A percentile compares a stretch with the other conserved stretches of the same genome.
These are phyloP conservation scores for Zaprionus kolodkinae DNA, from an alignment of 1,140 invertebrate genomes.

Conservation along the genomic window DNA sequence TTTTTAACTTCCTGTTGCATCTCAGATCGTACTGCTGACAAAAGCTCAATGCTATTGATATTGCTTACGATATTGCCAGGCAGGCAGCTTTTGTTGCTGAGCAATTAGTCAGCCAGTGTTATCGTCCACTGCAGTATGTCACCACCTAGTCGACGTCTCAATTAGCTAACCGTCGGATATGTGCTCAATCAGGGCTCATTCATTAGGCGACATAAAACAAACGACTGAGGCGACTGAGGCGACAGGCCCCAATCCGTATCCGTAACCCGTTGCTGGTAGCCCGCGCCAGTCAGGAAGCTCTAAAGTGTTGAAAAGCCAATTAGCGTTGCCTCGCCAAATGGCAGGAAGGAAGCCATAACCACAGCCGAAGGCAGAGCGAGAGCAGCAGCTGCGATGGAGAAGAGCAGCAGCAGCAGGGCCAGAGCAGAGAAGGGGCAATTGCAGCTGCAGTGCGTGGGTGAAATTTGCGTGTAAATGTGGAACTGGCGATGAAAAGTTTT, in stretches of 20 bases:
- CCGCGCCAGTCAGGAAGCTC: conserved; percentile 52
- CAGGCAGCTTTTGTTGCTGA: background rate
- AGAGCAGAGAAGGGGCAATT: conserved; percentile 7
- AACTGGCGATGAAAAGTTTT: conserved; percentile 54
- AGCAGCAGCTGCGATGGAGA: conserved; percentile 1
- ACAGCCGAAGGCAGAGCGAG: conserved; percentile 32
- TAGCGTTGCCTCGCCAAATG: conserved; percentile 62
- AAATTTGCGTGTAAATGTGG: conserved; percentile 64
- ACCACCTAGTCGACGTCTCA: conserved; percentile 77
- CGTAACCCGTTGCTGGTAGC: too few species aligned
- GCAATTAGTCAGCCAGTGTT: conserved; percentile 47
- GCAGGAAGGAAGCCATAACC: conserved; percentile 77
- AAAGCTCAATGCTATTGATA: background rate
- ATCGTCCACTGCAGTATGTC: conserved; percentile 46
- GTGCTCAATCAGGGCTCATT: conserved; percentile 69
- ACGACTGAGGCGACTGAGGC: conserved; percentile 12
- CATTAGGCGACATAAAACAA: conserved; percentile 60
- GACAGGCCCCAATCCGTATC: conserved; percentile 1
- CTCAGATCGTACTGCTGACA: background rate
- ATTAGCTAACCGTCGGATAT: conserved; percentile 80
- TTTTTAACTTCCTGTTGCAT: background rate
- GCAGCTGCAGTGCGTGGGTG: conserved; percentile 33
- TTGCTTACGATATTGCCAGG: background rate
- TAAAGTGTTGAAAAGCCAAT: conserved; percentile 82
- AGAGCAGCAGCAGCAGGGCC: conserved; percentile 3